These are phyloP conservation scores for Eidolon helvum DNA, from an alignment of 2,113 vertebrate genomes.

Conservation along the genomic window DNA sequence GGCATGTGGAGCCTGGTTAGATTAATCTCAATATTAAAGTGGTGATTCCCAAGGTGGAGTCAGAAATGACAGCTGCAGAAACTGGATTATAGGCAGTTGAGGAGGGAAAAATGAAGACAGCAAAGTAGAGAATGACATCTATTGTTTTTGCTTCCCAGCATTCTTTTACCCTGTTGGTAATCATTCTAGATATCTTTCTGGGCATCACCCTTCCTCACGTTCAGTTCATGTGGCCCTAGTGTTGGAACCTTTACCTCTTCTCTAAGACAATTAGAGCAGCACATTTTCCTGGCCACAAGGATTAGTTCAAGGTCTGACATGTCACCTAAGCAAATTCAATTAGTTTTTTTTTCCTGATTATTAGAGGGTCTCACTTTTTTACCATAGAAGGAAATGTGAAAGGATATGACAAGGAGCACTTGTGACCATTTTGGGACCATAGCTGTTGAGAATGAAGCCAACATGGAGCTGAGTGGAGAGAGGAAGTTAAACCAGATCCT, in stretches of 20 bases:
- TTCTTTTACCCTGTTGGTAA: not conserved
- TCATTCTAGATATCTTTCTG: not conserved
- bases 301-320: not conserved
- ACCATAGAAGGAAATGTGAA: not conserved
- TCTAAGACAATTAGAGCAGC: not conserved
- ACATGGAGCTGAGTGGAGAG: not conserved
- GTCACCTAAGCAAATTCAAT: not conserved
- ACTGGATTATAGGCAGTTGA: fast-evolving
- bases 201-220: not conserved
- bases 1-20: not conserved
- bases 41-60: not conserved
- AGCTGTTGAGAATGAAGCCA: not conserved
- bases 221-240: not conserved
- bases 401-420: not conserved
- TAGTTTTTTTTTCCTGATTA: not conserved
- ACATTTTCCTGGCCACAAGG: not conserved
- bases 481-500: not conserved
- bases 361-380: not conserved
- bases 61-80: not conserved
- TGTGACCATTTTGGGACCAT: not conserved
- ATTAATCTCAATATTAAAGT: not conserved
- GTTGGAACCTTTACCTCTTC: not conserved
- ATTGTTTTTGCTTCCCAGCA: not conserved
- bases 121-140: not conserved
- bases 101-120: not conserved